Percentiles rank a stretch among this genome's conserved stretches.
These are phyloP conservation scores for Taeniopygia guttata DNA, from an alignment of 2,797 vertebrate species.

Conservation along the genomic window DNA sequence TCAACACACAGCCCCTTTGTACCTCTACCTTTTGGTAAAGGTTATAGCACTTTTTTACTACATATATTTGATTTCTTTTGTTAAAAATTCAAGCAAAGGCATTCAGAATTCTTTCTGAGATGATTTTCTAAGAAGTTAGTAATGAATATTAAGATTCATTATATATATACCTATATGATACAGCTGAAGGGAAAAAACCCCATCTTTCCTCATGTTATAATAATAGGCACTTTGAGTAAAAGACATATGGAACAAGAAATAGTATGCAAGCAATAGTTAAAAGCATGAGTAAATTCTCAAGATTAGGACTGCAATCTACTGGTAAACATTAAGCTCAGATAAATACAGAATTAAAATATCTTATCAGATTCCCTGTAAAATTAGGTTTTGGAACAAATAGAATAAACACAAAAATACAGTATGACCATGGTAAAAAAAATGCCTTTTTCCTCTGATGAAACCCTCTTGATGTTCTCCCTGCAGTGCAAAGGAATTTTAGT, in stretches of 20 bases:
- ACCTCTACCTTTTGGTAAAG: not conserved
- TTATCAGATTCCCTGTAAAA: not conserved
- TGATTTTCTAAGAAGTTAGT: not conserved
- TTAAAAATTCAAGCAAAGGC: not conserved
- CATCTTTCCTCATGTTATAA: not conserved
- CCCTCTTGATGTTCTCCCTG: not conserved
- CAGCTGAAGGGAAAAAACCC: not conserved
- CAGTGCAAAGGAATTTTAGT: not conserved
- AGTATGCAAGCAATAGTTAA: rapidly evolving
- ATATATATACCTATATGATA: not conserved
- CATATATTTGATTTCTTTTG: not conserved
- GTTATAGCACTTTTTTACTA: not conserved
- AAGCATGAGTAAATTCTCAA: not conserved
- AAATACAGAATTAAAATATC: not conserved
- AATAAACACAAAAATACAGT: not conserved
- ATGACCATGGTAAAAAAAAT: not conserved
- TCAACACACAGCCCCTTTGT: not conserved
- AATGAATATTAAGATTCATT: not conserved
- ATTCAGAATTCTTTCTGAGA: not conserved
- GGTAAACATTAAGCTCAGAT: not conserved
- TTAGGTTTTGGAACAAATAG: not conserved
- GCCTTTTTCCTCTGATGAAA: not conserved
- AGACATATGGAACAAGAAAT: not conserved
- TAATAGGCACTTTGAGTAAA: not conserved
- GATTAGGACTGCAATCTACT: not conserved